A percentile compares a stretch with the other conserved stretches of the same genome.
Evolutionary conservation across 2,888 invertebrate species (phyloP).

Genomic region (Heteromurus nitidus): DNA sequence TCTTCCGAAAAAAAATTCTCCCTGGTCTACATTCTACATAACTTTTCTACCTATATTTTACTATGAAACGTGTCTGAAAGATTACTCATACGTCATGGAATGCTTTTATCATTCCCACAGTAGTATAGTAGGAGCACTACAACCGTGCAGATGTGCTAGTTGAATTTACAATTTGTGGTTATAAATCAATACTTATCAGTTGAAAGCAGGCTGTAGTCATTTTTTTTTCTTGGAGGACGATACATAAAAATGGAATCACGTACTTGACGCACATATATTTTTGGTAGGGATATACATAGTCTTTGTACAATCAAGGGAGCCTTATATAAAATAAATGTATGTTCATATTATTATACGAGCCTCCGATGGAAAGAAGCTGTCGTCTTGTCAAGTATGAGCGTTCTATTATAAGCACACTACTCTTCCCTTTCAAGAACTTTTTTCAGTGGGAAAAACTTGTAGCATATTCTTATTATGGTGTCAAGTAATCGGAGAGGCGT

Average conservation of each 20-base stretch:
- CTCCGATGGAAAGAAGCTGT: no score
- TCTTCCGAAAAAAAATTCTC: background rate
- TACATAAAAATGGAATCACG: background rate
- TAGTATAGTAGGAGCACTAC: background rate
- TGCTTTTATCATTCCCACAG: slow-evolving; percentile 21
- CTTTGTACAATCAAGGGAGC: background rate
- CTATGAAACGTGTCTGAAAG: background rate
- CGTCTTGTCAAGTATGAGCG: no score
- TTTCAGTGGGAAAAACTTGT: no score
- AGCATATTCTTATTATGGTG: no score
- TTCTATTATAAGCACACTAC: no score
- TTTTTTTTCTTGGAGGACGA: slow-evolving; percentile 1
- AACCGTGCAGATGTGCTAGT: background rate
- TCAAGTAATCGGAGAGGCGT: no score
- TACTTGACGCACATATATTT: background rate
- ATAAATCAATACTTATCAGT: slow-evolving; percentile 72
- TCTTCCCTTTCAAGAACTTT: no score
- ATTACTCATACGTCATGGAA: slow-evolving; percentile 13
- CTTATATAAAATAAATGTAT: no score
- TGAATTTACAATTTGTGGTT: slow-evolving; percentile 50
- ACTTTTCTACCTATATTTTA: background rate
- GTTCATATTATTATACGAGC: no score
- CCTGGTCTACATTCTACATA: background rate
- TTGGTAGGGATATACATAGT: no score
- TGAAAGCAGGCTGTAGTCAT: slow-evolving; percentile 55